These are phyloP conservation scores for Goniozus legneri DNA, from an alignment of 1,140 invertebrate species.

Conservation along the genomic window DNA sequence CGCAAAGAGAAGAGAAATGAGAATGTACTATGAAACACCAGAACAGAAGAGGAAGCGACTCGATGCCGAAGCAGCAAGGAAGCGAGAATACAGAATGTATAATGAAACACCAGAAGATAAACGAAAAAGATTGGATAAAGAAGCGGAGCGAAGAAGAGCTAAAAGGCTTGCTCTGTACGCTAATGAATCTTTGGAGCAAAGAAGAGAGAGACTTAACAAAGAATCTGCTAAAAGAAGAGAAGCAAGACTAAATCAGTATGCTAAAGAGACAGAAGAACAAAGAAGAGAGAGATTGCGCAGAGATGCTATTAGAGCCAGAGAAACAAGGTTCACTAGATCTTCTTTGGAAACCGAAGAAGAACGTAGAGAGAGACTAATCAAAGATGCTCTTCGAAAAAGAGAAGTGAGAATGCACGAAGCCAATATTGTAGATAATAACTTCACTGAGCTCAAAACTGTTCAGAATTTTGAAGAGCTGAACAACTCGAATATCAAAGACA, in stretches of 20 bases:
- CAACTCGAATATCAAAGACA: conserved; percentile 30
- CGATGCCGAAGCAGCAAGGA: conserved; percentile 36
- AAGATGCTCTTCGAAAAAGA: conserved; percentile 36
- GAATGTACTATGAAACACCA: conserved; percentile 38
- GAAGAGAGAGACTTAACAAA: conserved; percentile 33
- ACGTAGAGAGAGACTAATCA: conserved; percentile 35
- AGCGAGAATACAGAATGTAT: conserved; percentile 39
- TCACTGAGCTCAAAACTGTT: conserved; percentile 31
- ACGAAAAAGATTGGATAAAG: conserved; percentile 35
- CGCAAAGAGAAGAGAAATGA: conserved; percentile 34
- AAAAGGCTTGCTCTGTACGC: conserved; percentile 37
- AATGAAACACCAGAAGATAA: conserved; percentile 40
- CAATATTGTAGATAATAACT: conserved; percentile 24
- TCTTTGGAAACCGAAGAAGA: conserved; percentile 40
- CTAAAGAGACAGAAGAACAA: conserved; percentile 37
- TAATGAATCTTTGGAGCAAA: conserved; percentile 35
- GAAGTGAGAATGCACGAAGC: conserved; percentile 36
- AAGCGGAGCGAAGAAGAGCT: conserved; percentile 36
- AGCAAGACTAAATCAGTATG: conserved; percentile 37
- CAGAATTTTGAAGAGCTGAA: conserved; percentile 34
- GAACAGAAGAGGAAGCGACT: conserved; percentile 39
- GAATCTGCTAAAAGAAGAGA: conserved; percentile 37
- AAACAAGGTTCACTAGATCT: conserved; percentile 40
- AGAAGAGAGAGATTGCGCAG: conserved; percentile 35
- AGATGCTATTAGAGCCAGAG: conserved; percentile 37